Base-by-base conservation (phyloP, 2,113 vertebrate species). In the Triplophysa siluroides region DNA sequence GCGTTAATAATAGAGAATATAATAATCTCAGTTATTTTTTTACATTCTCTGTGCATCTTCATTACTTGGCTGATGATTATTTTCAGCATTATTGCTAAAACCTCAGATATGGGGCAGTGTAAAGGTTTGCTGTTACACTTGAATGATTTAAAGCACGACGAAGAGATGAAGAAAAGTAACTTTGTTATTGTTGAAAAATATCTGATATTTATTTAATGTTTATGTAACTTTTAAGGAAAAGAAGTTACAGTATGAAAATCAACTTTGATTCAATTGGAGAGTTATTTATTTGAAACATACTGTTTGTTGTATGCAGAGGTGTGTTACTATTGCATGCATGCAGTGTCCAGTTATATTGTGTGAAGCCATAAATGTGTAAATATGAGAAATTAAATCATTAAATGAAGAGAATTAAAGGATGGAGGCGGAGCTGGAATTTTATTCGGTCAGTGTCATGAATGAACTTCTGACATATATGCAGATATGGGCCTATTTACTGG, bases 201-300 rank as follows among this genome's bases (percentile, higher is more conserved):
- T 38, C 6, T 38, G 33, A 65, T 19, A 9, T 52, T 26, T 29
- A 70, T 38, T 38, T 38, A 19, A 1, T 60, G 13, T 16, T 45
- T 61, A 43, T 75, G 7, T 63, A 63, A n/a, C 12, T 47, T 62
- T 50, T 60, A 7, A 10, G 21, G 19, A 75, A 45, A 47, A 47
- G 21, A 4, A 47, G 72, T 75, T 63, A 63, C 72, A 47, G n/a
- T 24, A 24, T 43, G 19, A 21, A 71, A 54, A 56, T 6, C 3
- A 13, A 2, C 7, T 54, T 54, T 19, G 23, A 54, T 58, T 72
- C 21, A 14, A 19, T 56, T 56, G 52, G 6, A 58, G 70, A 60
- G 12, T 73, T 73, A 4, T 23, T 74, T 74, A 41, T 47, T 75
- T 75, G 16, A 62, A 75, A 62, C 9, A 16, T 1, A 11, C n/a